phyloP scores from a whole-genome alignment of 2,113 vertebrate species.

The Erythrolamprus reginae region DNA sequence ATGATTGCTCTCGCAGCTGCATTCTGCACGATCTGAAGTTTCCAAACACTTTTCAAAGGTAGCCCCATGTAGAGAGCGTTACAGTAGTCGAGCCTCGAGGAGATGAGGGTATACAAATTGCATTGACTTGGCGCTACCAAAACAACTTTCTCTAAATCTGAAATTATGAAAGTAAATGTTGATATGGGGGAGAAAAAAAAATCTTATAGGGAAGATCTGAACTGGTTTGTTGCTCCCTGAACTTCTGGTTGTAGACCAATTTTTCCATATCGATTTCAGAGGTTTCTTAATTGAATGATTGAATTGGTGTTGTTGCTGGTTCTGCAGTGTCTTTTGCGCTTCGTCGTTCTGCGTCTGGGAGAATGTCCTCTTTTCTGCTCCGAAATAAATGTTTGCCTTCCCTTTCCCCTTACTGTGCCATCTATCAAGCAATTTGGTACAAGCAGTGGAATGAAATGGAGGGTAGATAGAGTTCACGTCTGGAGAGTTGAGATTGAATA shows the following conservation, averaged over 20 bases:
- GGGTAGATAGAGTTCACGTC: not conserved
- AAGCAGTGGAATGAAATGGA: not conserved
- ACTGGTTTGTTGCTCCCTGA: not conserved
- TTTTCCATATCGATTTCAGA: not conserved
- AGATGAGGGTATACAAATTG: slow-evolving; percentile 53
- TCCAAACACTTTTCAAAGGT: too few relatives aligned
- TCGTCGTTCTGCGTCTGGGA: not conserved
- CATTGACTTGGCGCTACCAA: slow-evolving; percentile 29
- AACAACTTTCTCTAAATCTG: slow-evolving; percentile 44
- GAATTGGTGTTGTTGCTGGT: not conserved
- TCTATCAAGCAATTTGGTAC: not conserved
- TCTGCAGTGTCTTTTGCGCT: not conserved
- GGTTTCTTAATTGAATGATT: not conserved
- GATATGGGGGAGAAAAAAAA: not conserved
- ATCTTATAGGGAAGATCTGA: not conserved
- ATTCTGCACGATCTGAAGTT: too few relatives aligned
- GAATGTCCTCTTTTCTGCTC: not conserved
- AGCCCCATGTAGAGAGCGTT: too few relatives aligned
- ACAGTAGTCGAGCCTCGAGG: too few relatives aligned
- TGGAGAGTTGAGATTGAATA: not conserved
- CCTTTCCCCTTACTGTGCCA: not conserved
- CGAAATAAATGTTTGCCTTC: not conserved
- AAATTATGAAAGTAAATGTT: slow-evolving; percentile 42
- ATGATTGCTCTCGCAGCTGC: too few relatives aligned
- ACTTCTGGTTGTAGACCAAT: not conserved